Base-by-base conservation (phyloP, 2,113 vertebrate genomes). In the Geococcyx californianus region DNA sequence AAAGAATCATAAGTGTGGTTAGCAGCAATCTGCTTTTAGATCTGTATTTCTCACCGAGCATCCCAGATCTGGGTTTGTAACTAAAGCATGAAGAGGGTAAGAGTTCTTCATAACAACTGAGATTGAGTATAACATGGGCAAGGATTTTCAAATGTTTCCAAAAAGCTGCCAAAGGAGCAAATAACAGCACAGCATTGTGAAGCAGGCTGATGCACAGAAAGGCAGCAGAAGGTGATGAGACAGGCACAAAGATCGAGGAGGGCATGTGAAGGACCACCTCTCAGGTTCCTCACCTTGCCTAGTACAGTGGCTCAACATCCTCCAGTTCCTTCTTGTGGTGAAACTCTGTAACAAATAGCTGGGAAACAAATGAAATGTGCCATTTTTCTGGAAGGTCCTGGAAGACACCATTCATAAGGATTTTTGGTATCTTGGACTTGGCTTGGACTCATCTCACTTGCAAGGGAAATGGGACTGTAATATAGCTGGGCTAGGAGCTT, bases 1-100 rank as follows among this genome's bases (percentile, higher is more conserved):
- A 63, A 72, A 74, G 55, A 74, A n/a, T 14, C 13, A 1, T 42
- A 36, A 29, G 26, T 0, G 0, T 6, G 1, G 24, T 28, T 56
- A 31, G 25, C 2, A 1, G 12, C n/a, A 23, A 42, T 77, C 49
- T 40, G 13, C n/a, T 66, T 72, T 47, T 47, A 63, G 38, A 59
- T 42, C 21, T 60, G 3, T 11, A 8, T 16, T 42, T 59, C 18
- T 62, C 51, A 31, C 26, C 59, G 29, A 33, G 66, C 58, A 11
- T 36, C 42, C 13, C 19, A 82, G 25, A 26, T 45, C 7, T 74
- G 23, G 9, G 63, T 73, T 86, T 89, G 16, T 28, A 78, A 29
- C 16, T 52, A 29, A 92, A 28, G 10, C 8, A 36, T 12, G 31
- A 47, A 77, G 42, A 56, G 3, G 6, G 19, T 60, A 47, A n/a